A percentile compares a stretch with the other conserved stretches of the same genome.
These are phyloP conservation scores for Gobionotothen gibberifrons DNA, from an alignment of 2,797 vertebrate genomes.

Conservation along the genomic window DNA sequence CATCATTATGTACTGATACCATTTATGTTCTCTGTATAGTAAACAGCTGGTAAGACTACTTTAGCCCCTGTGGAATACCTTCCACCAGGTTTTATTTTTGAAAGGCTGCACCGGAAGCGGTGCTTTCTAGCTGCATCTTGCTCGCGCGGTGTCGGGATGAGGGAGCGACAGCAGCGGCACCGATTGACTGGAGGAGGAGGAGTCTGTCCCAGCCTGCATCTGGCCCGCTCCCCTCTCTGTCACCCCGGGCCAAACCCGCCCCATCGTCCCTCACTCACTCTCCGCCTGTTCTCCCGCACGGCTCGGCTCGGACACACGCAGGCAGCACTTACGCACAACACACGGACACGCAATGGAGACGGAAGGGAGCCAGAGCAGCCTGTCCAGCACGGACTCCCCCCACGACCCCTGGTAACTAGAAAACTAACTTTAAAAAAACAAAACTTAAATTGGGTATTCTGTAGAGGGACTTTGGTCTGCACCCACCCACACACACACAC, in stretches of 20 bases:
- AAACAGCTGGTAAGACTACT: too few relatives aligned
- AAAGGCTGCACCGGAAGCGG: conserved; percentile 41
- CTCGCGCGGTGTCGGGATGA: conserved; percentile 50
- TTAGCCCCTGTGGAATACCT: neutral
- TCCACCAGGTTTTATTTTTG: conserved; percentile 37
- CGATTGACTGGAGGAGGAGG: conserved; percentile 70
- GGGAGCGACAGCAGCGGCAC: conserved; percentile 46
- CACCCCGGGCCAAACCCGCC: conserved; percentile 83
- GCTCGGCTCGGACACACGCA: conserved; percentile 71
- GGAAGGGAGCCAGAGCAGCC: conserved; percentile 95
- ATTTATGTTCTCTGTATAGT: too few relatives aligned
- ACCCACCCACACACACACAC: conserved; percentile 12
- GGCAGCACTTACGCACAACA: conserved; percentile 53
- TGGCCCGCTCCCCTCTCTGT: conserved; percentile 83
- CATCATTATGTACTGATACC: too few relatives aligned
- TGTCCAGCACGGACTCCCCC: conserved; percentile 95
- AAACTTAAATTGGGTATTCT: conserved; percentile 54
- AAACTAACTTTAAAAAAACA: conserved; percentile 38
- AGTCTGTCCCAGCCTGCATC: conserved; percentile 84
- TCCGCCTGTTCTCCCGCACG: conserved; percentile 78
- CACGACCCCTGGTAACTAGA: conserved; percentile 94
- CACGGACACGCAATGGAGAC: conserved; percentile 91
- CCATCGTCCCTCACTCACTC: conserved; percentile 80
- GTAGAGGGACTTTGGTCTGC: conserved; percentile 24
- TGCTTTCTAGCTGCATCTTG: neutral